Conservation (phyloP, 2,113 vertebrate genomes). For the Alethe diademata region DNA sequence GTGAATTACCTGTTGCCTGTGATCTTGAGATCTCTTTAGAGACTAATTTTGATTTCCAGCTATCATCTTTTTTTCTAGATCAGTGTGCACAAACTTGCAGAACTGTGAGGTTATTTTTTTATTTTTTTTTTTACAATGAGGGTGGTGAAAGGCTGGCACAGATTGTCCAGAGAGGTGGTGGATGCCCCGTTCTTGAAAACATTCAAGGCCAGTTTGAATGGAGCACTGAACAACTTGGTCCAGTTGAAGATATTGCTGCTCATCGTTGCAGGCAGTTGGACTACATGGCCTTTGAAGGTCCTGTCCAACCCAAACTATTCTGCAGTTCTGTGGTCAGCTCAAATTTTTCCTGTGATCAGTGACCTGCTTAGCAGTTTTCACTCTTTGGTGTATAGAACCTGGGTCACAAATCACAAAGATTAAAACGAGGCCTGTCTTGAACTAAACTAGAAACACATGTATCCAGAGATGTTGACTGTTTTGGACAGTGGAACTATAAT, state of each 20-base stretch:
- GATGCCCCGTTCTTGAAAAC: background rate
- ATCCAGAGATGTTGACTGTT: background rate
- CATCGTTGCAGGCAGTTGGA: background rate
- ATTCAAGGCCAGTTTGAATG: background rate
- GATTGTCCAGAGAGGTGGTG: background rate
- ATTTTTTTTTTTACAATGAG: background rate
- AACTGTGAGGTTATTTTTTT: background rate
- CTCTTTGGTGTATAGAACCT: background rate
- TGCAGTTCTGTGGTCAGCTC: background rate
- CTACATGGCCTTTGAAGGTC: background rate
- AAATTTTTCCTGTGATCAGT: background rate
- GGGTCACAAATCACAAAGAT: background rate
- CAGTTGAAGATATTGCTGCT: background rate
- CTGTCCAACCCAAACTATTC: background rate
- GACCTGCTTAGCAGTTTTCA: background rate
- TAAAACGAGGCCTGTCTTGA: background rate
- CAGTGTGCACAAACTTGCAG: background rate
- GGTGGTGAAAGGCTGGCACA: background rate
- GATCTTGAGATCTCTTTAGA: background rate
- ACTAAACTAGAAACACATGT: rapidly evolving
- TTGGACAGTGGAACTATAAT: background rate
- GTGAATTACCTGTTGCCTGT: background rate
- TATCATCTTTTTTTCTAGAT: background rate
- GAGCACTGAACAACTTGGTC: background rate
- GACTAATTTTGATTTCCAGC: background rate